These are phyloP conservation scores for Pseudorectes ferrugineus DNA, from an alignment of 2,113 vertebrate genomes.

Conservation along the genomic window DNA sequence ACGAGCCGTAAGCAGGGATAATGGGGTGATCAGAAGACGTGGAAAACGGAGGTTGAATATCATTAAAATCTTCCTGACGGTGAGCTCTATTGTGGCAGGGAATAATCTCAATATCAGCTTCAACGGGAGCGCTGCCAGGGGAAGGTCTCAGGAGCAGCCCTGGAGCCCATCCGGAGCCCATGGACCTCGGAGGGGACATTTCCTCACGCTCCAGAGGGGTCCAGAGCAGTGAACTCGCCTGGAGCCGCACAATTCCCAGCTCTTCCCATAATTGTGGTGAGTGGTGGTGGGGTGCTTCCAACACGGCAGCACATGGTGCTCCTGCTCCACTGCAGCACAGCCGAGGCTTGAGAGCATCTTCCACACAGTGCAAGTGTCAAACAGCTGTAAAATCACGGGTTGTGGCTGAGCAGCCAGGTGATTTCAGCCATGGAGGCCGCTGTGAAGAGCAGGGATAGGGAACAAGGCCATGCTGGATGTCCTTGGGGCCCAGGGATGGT, in stretches of 20 bases:
- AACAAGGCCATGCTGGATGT: rapidly evolving
- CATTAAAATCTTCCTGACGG: conserved; percentile 64
- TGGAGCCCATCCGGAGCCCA: not conserved
- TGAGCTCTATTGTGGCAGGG: not conserved
- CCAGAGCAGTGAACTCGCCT: not conserved
- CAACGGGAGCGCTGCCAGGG: not conserved
- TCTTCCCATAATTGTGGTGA: rapidly evolving
- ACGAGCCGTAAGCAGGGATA: not conserved
- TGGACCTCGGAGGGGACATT: not conserved
- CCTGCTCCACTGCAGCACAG: not conserved
- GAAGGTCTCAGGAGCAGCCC: not conserved
- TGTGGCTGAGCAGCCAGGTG: not conserved
- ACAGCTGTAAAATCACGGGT: not conserved
- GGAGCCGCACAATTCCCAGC: not conserved
- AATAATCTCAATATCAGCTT: not conserved
- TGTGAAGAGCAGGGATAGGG: not conserved
- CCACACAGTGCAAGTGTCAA: not conserved
- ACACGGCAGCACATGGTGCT: not conserved
- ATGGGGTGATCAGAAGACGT: conserved; percentile 1
- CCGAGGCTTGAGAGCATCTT: not conserved
- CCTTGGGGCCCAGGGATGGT: not conserved
- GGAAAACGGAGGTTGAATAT: conserved; percentile 14
- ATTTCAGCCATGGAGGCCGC: not conserved
- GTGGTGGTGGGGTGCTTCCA: not conserved
- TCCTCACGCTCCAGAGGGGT: not conserved